A percentile compares a stretch with the other conserved stretches of the same genome.
These are phyloP conservation scores for Agrochola macilenta DNA, from an alignment of 2,888 invertebrate species.

Conservation along the genomic window DNA sequence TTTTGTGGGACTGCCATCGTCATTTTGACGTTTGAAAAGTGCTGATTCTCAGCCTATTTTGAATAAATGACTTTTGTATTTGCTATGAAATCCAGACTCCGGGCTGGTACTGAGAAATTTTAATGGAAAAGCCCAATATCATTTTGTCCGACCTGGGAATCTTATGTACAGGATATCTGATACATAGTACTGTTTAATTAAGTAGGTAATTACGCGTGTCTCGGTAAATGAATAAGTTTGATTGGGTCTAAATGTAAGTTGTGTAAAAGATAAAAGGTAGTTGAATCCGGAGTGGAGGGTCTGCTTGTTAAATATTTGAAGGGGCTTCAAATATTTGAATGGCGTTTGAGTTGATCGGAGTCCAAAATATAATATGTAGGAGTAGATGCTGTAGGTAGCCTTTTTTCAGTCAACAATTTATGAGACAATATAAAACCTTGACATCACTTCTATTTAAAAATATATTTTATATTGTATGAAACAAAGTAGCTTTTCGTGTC, in stretches of 20 bases:
- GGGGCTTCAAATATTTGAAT: slow-evolving; percentile 8
- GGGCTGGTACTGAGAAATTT: too few species aligned
- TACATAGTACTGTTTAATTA: slow-evolving; percentile 13
- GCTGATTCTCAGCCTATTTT: too few species aligned
- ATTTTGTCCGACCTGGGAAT: too few species aligned
- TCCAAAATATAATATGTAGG: neutral
- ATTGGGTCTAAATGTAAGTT: neutral
- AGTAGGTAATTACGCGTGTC: neutral
- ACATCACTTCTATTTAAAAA: too few species aligned
- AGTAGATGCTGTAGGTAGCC: neutral
- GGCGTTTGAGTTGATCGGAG: neutral
- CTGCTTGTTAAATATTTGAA: slow-evolving; percentile 13
- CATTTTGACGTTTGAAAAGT: too few species aligned
- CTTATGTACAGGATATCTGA: too few species aligned
- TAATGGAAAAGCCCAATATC: too few species aligned
- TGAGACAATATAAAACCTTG: too few species aligned
- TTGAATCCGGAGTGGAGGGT: neutral
- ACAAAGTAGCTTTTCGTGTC: neutral
- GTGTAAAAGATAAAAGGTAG: slow-evolving; percentile 2
- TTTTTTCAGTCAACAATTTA: neutral
- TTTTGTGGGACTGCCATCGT: too few species aligned
- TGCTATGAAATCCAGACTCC: too few species aligned
- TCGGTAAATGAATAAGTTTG: neutral
- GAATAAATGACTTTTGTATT: too few species aligned
- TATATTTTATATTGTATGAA: neutral